phyloP scores from a whole-genome alignment of 2,113 vertebrate genomes.

The Spizaetus ornatus region DNA sequence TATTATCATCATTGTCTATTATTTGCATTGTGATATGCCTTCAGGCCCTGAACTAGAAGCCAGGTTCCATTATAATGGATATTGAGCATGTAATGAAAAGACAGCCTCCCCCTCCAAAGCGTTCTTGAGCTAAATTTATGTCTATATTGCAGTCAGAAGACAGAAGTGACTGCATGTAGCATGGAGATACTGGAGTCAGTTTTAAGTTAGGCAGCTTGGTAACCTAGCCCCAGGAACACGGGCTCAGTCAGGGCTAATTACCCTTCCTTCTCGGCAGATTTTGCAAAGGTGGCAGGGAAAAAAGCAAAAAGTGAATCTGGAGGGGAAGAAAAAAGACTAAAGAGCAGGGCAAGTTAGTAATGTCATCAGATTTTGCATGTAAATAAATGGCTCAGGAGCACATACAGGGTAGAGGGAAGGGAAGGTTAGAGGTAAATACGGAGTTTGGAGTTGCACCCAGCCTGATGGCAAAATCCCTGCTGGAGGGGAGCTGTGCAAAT shows the following conservation, averaged over 20 bases:
- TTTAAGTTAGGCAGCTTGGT: neutral
- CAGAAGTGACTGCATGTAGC: neutral
- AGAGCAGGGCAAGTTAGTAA: neutral
- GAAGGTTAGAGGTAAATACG: neutral
- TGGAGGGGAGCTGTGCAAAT: neutral
- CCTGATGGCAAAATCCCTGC: neutral
- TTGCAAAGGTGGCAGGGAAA: neutral
- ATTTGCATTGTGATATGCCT: neutral
- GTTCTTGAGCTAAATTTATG: neutral
- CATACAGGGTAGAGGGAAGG: neutral
- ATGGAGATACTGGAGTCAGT: neutral
- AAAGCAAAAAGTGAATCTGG: neutral
- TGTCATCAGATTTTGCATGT: neutral
- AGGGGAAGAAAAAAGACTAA: neutral
- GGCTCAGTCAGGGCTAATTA: neutral
- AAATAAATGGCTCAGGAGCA: neutral
- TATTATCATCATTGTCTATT: conserved; percentile 16
- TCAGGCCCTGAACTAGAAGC: neutral
- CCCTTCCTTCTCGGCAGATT: neutral
- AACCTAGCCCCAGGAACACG: neutral
- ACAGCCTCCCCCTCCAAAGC: neutral
- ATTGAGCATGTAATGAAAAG: conserved; percentile 14
- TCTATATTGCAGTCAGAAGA: neutral
- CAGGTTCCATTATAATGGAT: neutral
- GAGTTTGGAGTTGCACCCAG: neutral